Base-by-base conservation (phyloP, 2,113 vertebrate species). In the Oophaga pumilio region DNA sequence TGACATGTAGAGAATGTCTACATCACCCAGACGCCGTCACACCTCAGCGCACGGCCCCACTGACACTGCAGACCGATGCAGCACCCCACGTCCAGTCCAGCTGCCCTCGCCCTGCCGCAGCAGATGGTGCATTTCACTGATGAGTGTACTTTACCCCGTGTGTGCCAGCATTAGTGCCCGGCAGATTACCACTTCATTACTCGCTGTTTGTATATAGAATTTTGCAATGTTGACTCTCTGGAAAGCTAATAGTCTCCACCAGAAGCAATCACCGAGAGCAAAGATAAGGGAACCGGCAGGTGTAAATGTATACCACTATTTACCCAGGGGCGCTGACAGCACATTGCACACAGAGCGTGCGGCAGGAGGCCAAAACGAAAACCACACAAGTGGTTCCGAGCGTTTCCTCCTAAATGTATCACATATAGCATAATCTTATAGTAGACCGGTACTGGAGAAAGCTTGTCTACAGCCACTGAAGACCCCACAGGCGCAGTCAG, bases 141-240 rank as follows among this genome's bases (percentile, higher is more conserved):
- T 10, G 26, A 60, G 78, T 60, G 57, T 80, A 20, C 33, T 50
- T 50, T 74, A 49, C n/a, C 50, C 24, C 14, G 79, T 82, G 18
- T 82, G 79, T 26, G 26, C 57, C 57, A 82, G 59, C 28, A 22
- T 64, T 64, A 43, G 59, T 82, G 57, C 79, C 57, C 57, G 28
- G 57, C 79, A 49, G 79, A 49, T 82, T 64, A 82, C 10, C 6
- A 62, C 28, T 82, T 82, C 79, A 82, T 43, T 64, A 62, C 43
- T 62, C 57, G n/a, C 18, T 82, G 60, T 80, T 80, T 60, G 78
- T 80, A 56, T 82, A 62, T 82, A 64, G 26, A 59, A 82, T 82
- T 82, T 49, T 14, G 28, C 33, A 14, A 13, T 49, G 57, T 82
- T 62, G 64, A 82, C 79, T 28, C 57, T 82, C 6, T 12, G 28